Base-by-base conservation (phyloP, 1,140 invertebrate genomes). In the Marisa cornuarietis region DNA sequence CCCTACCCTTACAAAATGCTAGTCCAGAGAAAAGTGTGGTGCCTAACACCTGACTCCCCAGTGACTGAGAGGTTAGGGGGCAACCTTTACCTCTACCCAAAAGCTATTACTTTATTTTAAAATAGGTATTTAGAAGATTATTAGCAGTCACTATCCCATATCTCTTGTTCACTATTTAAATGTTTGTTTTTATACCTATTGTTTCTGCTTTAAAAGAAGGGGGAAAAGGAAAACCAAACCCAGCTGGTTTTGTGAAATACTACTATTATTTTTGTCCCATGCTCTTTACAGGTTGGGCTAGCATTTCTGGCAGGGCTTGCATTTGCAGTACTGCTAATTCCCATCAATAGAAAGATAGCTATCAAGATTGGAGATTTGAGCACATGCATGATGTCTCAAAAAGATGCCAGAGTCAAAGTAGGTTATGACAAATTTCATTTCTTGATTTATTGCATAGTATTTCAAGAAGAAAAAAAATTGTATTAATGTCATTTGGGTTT, bases 271-370 rank as follows among this genome's bases (percentile, higher is more conserved):
- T 22, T 11, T 68, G 31, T 68, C n/a, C 31, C 92, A 24, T 92
- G 88, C 84, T 80, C 91, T 58, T 82, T 92, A 13, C 96, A 99
- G 94, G 93, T 99, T 83, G 97, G 97, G 9, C 88, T 96, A 61
- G 95, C 98, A 8, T 99, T 98, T 89, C 88, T 99, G 51, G 95
- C 96, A 72, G 98, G 98, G 11, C 92, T 99, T 4, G 90, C 91
- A 6, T 98, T 99, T 92, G 95, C 95, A 22, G 89, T 98, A 4
- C 84, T 98, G 58, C 90, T 99, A 13, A 97, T 99, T 87, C 98
- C 98, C 6, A 94, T 99, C n/a, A 99, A 99, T 90, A 95, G 96
- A 90, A 89, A 93, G 82, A 93, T 99, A 79, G 97, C 89, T 13
- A 94, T 94, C 83, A 96, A 97, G 92, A 99, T 99, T 88, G 97